Evolutionary conservation across 2,113 vertebrate species (phyloP), one percentile per base, ranked within the genome.

Genomic region (Cricetomys ansorgei): DNA sequence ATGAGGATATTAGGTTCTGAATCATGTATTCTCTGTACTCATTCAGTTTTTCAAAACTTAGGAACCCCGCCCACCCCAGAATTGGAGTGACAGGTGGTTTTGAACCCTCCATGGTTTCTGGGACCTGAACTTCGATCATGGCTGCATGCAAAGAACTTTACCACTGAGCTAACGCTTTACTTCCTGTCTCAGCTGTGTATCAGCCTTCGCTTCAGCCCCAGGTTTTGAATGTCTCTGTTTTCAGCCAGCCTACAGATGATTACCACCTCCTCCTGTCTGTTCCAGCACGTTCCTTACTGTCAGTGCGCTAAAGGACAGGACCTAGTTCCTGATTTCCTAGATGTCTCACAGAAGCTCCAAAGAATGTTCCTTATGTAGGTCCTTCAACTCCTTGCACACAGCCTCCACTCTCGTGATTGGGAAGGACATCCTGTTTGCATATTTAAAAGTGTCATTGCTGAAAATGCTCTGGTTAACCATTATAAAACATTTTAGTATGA

Each of bases 401-500:
- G 80, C 93, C 40, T 83, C n/a, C 88, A 94, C 81, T 92, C 81
- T 55, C 73, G 72, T 45, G 77, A 95, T n/a, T n/a, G 77, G 90
- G 53, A 43, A 93, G 89, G 80, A 93, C 84, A 69, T 90, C 7
- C 37, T 67, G 62, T n/a, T 53, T 69, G 70, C 76, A 84, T 89
- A 91, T 89, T 91, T 95, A 91, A 96, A 85, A 83, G 55, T 10
- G 34, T 48, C 94, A 87, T 89, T 89, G 81, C 90, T 48, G 15
- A 31, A 67, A 40, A 75, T 65, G 93, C 55, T 53, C 87, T 31
- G 15, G 48, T 73, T 80, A n/a, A 50, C 70, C 34, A 94, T 96
- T 94, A 89, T 57, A 79, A 89, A 96, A 81, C 72, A 92, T 95
- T 96, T 97, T 79, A 92, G 83, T 65, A 92, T 9, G 29, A 96